These are phyloP conservation scores for Nerophis ophidion DNA, from an alignment of 2,113 vertebrate species.

Conservation along the genomic window DNA sequence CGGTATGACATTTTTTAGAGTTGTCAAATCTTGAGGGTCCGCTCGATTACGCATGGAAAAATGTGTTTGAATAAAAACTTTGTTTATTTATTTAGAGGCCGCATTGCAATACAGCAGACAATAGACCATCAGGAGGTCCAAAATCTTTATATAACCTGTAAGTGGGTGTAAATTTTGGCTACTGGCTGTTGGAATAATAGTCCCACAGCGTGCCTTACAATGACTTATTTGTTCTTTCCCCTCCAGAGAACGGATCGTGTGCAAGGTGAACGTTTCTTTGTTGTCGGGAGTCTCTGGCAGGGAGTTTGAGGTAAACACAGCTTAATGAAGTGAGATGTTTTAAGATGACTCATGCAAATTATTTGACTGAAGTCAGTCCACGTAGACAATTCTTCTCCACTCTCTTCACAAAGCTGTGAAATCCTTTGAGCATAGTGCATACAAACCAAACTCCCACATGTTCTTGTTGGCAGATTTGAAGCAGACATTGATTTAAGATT, in stretches of 20 bases:
- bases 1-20: too few species aligned
- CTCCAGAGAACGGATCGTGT: constrained; percentile 30
- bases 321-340: constrained; percentile 52
- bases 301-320: constrained; percentile 42
- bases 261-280: constrained; percentile 28
- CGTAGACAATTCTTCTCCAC: constrained; percentile 21
- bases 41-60: too few species aligned
- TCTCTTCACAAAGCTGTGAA: constrained; percentile 35
- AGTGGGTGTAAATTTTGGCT: constrained; percentile 51
- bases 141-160: constrained; percentile 13
- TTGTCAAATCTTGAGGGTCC: too few species aligned
- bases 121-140: constrained; percentile 8
- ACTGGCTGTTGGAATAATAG: constrained; percentile 30
- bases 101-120: constrained; percentile 6
- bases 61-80: not conserved
- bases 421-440: constrained; percentile 5
- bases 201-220: constrained; percentile 36
- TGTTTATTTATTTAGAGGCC: not conserved
- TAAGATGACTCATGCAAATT: constrained; percentile 42
- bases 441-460: constrained; percentile 21
- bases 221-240: constrained; percentile 57
- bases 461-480: constrained; percentile 11
- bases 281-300: constrained; percentile 34
- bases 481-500: constrained; percentile 5
- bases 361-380: constrained; percentile 39